phyloP scores from a whole-genome alignment of 2,797 vertebrate genomes.

The Falco rusticolus region DNA sequence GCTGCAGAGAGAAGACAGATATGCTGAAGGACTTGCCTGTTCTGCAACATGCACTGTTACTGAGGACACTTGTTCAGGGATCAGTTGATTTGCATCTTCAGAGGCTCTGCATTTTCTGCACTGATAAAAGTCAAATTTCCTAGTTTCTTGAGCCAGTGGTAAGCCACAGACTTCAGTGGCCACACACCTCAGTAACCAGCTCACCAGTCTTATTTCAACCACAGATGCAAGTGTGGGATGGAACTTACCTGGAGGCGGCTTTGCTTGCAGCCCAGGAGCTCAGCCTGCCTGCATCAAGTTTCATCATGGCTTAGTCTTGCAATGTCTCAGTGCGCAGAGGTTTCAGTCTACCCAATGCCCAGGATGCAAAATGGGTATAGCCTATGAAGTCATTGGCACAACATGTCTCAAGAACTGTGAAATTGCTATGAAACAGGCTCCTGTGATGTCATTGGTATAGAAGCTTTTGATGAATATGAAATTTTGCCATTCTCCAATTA shows the following conservation, averaged over 20 bases:
- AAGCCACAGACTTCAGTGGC: not conserved
- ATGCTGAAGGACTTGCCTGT: not conserved
- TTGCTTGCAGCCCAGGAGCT: not conserved
- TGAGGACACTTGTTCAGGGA: not conserved
- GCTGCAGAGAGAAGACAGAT: not conserved
- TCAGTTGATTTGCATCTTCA: not conserved
- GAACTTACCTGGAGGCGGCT: not conserved
- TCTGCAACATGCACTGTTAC: not conserved
- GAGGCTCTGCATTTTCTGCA: not conserved
- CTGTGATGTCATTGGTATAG: not conserved
- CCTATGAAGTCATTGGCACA: not conserved
- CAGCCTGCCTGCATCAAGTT: not conserved
- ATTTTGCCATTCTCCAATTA: not conserved
- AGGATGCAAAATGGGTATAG: not conserved
- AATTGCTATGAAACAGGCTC: not conserved
- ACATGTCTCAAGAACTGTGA: not conserved
- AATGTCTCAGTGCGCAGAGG: rapidly evolving
- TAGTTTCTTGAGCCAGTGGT: not conserved
- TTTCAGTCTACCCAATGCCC: not conserved
- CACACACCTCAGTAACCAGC: not conserved
- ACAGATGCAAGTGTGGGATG: not conserved
- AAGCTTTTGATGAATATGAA: not conserved
- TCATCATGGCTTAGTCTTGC: not conserved
- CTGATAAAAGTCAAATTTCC: not conserved
- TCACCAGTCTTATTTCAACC: not conserved